Base-by-base conservation (phyloP, 2,797 vertebrate genomes). In the Melanotaenia parkinsoni region DNA sequence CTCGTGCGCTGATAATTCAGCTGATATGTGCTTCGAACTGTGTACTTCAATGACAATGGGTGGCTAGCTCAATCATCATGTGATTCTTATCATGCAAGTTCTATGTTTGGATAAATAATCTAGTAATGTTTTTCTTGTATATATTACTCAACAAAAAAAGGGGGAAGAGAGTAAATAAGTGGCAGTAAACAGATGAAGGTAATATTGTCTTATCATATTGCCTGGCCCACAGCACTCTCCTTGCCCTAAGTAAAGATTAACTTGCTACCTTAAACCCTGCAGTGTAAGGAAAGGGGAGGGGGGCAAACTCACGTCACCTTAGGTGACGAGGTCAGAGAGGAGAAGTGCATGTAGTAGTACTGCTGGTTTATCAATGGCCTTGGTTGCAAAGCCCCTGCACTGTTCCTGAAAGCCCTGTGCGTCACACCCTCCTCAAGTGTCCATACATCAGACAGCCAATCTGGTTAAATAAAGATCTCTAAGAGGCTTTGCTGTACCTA, bases 401-500 rank as follows among this genome's bases (percentile, higher is more conserved):
- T 76, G 84, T 78, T 86, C 77, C 85, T 83, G 79, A 89, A 86
- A 84, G 81, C 50, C 70, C 28, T 65, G 80, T 87, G 86, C 76
- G 70, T 88, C 81, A 88, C 81, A 88, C 69, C 77, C 87, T 89
- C 84, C 76, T 91, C 77, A 89, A 91, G 87, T 87, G 79, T 87
- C 92, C 84, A 88, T 91, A 91, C 89, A 93, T 94, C 88, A 92
- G 83, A 92, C 86, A 79, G 88, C 76, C 92, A 89, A 94, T 94
- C 93, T 88, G 83, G 92, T 95, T 94, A 95, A 95, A 94, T 94
- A 93, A 93, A 92, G 93, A 93, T 90, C 89, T 89, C 69, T 94
- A 95, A 95, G 94, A 94, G 89, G 94, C 93, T 95, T 95, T 95
- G 91, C 91, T 93, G 92, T 94, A 89, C 91, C 93, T 90, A 93